Conservation (phyloP, 2,797 vertebrate species). For the Eospalax fontanierii region DNA sequence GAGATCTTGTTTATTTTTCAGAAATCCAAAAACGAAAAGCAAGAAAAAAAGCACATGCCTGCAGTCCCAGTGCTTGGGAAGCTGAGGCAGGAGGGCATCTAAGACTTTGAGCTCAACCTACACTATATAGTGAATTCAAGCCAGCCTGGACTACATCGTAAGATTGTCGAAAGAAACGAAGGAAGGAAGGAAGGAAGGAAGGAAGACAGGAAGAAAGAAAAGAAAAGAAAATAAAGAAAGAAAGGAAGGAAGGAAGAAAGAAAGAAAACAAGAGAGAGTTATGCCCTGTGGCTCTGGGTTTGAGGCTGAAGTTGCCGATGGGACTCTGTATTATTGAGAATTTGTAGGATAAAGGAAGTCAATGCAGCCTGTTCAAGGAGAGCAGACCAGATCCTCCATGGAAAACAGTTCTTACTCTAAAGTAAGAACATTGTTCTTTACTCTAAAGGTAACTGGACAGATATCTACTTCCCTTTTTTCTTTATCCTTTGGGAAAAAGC, state of each 20-base stretch:
- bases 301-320: slow-evolving; percentile 40
- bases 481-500: not conserved
- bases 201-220: too few relatives aligned
- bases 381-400: not conserved
- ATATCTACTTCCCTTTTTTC: slow-evolving; percentile 3
- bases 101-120: not conserved
- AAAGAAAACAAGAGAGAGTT: slow-evolving; percentile 18
- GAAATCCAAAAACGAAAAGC: not conserved
- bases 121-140: not conserved
- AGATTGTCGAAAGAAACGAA: too few relatives aligned
- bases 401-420: not conserved
- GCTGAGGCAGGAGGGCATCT: not conserved
- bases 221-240: too few relatives aligned
- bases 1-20: not conserved
- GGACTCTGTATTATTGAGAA: not conserved
- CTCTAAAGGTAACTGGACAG: not conserved
- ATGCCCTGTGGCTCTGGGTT: not conserved
- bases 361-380: not conserved
- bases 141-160: not conserved
- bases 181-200: too few relatives aligned
- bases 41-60: not conserved
- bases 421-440: too few relatives aligned
- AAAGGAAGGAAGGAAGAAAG: too few relatives aligned
- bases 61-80: not conserved
- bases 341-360: not conserved